phyloP scores from a whole-genome alignment of 2,888 invertebrate species.

The Fabriciana adippe region DNA sequence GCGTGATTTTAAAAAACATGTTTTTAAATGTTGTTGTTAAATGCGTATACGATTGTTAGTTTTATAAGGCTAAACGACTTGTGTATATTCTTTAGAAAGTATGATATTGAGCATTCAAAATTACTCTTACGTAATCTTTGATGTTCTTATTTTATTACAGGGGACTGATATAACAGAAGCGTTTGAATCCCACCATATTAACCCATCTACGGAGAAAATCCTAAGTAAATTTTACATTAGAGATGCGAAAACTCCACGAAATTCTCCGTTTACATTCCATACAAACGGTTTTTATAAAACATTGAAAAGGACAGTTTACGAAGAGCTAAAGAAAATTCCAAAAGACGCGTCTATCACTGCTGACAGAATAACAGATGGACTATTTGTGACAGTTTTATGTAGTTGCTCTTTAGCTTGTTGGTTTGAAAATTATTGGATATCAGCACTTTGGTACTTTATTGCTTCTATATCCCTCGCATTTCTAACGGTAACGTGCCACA shows the following conservation, averaged over 20 bases:
- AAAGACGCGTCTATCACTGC: constrained; percentile 57
- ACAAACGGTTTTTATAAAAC: constrained; percentile 88
- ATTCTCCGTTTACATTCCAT: constrained; percentile 88
- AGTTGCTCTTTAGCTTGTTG: constrained; percentile 53
- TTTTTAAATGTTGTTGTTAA: too few relatives aligned
- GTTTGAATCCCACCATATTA: constrained; percentile 88
- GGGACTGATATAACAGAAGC: constrained; percentile 92
- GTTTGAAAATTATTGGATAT: constrained; percentile 49
- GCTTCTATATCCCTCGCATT: constrained; percentile 83
- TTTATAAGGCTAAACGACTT: neutral
- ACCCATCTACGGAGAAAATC: constrained; percentile 79
- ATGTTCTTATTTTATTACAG: constrained; percentile 51
- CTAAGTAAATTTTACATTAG: constrained; percentile 83
- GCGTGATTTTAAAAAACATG: too few relatives aligned
- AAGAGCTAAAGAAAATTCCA: constrained; percentile 79
- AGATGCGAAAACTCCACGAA: constrained; percentile 84
- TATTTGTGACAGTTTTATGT: constrained; percentile 59
- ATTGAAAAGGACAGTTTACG: constrained; percentile 83
- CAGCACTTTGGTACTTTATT: constrained; percentile 60
- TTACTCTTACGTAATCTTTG: neutral
- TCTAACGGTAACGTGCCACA: constrained; percentile 85
- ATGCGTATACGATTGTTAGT: too few relatives aligned
- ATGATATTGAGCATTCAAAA: constrained; percentile 2
- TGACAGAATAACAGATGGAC: constrained; percentile 62
- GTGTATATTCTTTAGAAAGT: neutral